phyloP scores from a whole-genome alignment of 30 jellyfish, hydroid and myxozoan species.

The Hydractinia symbiolongicarpus region DNA sequence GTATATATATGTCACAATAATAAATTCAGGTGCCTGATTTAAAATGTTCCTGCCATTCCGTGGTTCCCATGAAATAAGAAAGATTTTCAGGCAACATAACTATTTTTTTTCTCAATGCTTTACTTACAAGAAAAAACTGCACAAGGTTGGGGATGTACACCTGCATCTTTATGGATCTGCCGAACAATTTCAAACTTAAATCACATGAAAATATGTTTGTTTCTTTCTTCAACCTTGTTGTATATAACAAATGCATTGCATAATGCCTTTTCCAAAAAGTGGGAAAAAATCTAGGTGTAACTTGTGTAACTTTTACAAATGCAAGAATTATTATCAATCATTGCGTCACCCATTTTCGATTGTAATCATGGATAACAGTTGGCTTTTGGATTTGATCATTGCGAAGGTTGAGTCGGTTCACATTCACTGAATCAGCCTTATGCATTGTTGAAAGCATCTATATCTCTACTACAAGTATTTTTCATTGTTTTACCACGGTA shows the following conservation, averaged over 20 bases:
- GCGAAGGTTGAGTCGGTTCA: neutral
- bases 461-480: neutral
- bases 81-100: too few species aligned
- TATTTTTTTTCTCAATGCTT: too few species aligned
- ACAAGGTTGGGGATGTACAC: neutral
- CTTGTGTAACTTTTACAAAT: neutral
- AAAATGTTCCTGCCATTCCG: too few species aligned
- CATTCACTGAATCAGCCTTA: constrained; percentile 2
- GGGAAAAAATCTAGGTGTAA: neutral
- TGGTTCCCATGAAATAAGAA: too few species aligned
- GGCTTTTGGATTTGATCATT: neutral
- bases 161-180: neutral
- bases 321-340: neutral
- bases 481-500: neutral
- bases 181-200: constrained; percentile 13
- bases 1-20: too few species aligned
- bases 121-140: neutral
- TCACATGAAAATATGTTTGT: neutral
- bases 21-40: too few species aligned
- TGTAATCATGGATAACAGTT: constrained; percentile 9
- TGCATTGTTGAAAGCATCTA: neutral
- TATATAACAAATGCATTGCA: constrained; percentile 7
- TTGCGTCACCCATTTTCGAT: constrained; percentile 6
- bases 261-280: constrained; percentile 12
- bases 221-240: neutral